A percentile compares a stretch with the other conserved stretches of the same genome.
Evolutionary conservation across 2,113 vertebrate species (phyloP).

Genomic region (Anolis carolinensis): DNA sequence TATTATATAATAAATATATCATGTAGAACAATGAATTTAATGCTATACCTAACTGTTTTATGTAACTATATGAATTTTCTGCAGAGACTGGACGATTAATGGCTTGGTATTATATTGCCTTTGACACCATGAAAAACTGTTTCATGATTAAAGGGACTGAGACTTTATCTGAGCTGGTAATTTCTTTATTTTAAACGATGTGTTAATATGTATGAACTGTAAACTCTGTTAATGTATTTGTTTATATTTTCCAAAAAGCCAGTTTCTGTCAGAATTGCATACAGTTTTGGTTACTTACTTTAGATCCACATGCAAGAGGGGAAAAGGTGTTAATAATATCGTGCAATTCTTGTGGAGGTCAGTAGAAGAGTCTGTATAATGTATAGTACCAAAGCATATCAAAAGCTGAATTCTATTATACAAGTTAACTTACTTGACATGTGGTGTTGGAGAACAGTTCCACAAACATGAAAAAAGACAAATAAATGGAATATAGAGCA

Average conservation of each 20-base stretch:
- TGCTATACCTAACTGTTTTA: neutral
- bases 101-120: constrained; percentile 93
- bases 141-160: constrained; percentile 84
- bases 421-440: too few relatives aligned
- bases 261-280: neutral
- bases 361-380: neutral
- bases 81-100: constrained; percentile 91
- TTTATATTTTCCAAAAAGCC: neutral
- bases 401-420: too few relatives aligned
- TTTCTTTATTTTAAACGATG: constrained; percentile 52
- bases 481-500: too few relatives aligned
- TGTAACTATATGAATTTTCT: constrained; percentile 26
- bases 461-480: too few relatives aligned
- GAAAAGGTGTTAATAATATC: neutral
- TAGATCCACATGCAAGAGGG: too few relatives aligned
- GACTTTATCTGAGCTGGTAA: constrained; percentile 90
- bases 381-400: too few relatives aligned
- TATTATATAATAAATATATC: neutral
- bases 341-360: neutral
- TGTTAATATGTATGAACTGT: constrained; percentile 24
- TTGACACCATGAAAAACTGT: constrained; percentile 94
- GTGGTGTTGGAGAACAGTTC: too few relatives aligned
- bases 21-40: neutral
- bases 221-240: constrained; percentile 2
- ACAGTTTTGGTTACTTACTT: too few relatives aligned